Base-by-base conservation (phyloP, 2,888 invertebrate species). In the Malthinus flaveolus region DNA sequence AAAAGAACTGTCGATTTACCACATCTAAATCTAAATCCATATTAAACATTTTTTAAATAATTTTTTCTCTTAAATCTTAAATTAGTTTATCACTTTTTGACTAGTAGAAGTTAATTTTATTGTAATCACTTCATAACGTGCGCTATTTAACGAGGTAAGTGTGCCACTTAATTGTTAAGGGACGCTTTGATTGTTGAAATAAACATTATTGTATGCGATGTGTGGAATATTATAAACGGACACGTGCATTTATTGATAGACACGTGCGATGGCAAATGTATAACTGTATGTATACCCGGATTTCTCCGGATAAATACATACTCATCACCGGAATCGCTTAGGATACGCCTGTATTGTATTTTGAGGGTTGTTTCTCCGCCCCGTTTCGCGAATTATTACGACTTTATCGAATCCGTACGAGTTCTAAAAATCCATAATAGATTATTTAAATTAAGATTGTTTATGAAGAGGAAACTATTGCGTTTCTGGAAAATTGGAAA, bases 21-120 rank as follows among this genome's bases (percentile, higher is more conserved):
- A 84, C 82, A 68, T 87, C 87, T 75, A 88, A 77, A 71, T 88
- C 88, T 62, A 88, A 80, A 66, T 88, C 88, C 83, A 88, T 71
- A 64, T 84, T 85, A 75, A 85, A 86, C 85, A 86, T 86, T 33
- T 70, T 74, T 42, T 34, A 36, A 11, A 23, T 35, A 15, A 34
- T 9, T 11, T 35, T 23, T 23, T 3, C 5, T 2, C 5, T 3
- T 35, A 10, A 35, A n/a, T 35, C n/a, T 9, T 10, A 9, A 35
- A n/a, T 35, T 35, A n/a, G 10, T n/a, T 3, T 10, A 10, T 35
- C 9, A n/a, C 10, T 10, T n/a, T 7, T 9, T 35, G 35, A 35
- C 35, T 35, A 35, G 35, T 3, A 23, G 5, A 5, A 23, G 23
- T 23, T 23, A 2, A 23, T 23, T 23, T 23, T 2, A 3, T 23